phyloP scores from a whole-genome alignment of 1,140 invertebrate genomes.

The Rhopalosiphum padi region DNA sequence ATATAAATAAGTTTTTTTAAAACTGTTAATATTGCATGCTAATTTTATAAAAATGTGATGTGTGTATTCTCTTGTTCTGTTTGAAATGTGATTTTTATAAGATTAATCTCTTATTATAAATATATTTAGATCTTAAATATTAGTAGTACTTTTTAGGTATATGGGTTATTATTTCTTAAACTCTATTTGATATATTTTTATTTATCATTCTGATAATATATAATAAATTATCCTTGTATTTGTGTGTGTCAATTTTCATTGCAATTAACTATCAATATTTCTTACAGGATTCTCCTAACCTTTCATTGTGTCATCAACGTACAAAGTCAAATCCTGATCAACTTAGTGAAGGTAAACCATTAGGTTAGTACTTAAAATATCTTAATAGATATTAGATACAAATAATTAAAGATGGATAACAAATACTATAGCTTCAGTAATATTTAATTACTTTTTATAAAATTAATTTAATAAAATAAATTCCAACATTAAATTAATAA shows the following conservation, averaged over 20 bases:
- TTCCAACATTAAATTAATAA: not conserved
- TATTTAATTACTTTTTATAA: not conserved
- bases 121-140: not conserved
- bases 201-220: not conserved
- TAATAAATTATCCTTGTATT: not conserved
- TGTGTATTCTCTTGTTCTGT: not conserved
- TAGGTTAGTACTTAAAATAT: conserved; percentile 24
- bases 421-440: not conserved
- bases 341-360: conserved; percentile 38
- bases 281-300: conserved; percentile 41
- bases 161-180: not conserved
- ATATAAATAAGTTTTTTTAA: not conserved
- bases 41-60: conserved; percentile 13
- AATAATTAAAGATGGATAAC: not conserved
- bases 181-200: not conserved
- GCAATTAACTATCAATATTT: not conserved
- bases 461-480: not conserved
- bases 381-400: not conserved
- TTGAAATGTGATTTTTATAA: conserved; percentile 16
- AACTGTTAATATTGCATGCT: conserved; percentile 14
- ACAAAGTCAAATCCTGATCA: conserved; percentile 76
- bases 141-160: not conserved
- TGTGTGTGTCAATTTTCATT: not conserved
- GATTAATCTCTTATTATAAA: conserved; percentile 7
- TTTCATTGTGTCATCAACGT: conserved; percentile 67